Percentiles rank a stretch among this genome's conserved stretches.
These are phyloP conservation scores for Sceloporus undulatus DNA, from an alignment of 2,113 vertebrate genomes.

Conservation along the genomic window DNA sequence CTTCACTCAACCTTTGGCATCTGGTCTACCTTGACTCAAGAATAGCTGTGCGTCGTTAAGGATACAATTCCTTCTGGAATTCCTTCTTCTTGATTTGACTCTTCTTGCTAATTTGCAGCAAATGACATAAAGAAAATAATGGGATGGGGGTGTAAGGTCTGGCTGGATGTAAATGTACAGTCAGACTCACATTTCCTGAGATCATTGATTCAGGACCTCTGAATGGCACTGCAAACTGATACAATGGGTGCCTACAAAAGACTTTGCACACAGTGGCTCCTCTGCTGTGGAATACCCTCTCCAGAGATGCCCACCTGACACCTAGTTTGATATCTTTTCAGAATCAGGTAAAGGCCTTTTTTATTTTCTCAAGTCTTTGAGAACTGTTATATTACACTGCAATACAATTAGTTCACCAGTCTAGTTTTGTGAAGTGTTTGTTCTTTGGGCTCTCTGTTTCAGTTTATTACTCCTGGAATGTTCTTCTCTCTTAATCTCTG, in stretches of 20 bases:
- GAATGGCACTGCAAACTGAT: background rate
- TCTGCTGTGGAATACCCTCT: background rate
- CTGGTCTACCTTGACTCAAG: background rate
- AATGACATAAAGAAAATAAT: background rate
- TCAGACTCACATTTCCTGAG: background rate
- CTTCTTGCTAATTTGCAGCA: background rate
- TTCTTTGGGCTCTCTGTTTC: background rate
- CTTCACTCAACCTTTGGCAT: background rate
- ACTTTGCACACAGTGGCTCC: background rate
- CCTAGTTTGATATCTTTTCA: background rate
- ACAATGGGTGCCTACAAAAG: background rate
- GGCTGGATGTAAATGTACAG: background rate
- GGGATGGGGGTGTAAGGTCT: background rate
- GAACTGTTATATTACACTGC: no score
- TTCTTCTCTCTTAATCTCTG: background rate
- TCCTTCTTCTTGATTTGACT: background rate
- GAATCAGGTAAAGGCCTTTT: background rate
- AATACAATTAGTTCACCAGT: background rate
- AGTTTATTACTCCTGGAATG: background rate
- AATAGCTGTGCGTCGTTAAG: background rate
- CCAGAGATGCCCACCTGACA: background rate
- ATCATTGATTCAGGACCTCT: background rate
- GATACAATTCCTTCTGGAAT: background rate
- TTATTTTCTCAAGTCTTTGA: no score
- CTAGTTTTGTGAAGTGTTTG: background rate